phyloP scores from a whole-genome alignment of 2,113 vertebrate species.

The Polypterus senegalus region DNA sequence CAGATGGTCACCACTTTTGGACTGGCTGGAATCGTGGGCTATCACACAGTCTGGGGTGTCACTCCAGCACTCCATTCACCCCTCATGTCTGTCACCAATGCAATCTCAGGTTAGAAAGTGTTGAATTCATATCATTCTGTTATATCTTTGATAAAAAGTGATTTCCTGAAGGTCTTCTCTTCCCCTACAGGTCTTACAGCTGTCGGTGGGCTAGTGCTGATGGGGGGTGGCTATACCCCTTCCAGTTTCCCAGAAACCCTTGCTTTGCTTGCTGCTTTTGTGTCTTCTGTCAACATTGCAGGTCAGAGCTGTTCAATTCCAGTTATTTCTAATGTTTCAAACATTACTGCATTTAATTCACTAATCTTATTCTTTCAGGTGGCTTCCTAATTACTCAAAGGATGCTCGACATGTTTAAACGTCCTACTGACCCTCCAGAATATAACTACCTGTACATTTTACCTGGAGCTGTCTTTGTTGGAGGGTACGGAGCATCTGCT shows the following conservation, averaged over 20 bases:
- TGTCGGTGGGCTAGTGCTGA: slow-evolving; percentile 60
- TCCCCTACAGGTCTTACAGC: slow-evolving; percentile 45
- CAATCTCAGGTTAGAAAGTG: slow-evolving; percentile 19
- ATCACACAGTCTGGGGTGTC: slow-evolving; percentile 17
- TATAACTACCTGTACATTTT: slow-evolving; percentile 52
- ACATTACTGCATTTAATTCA: slow-evolving; percentile 12
- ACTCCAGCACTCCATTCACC: slow-evolving; percentile 27
- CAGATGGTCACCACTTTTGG: slow-evolving; percentile 30
- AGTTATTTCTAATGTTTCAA: slow-evolving; percentile 14
- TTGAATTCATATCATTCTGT: not conserved
- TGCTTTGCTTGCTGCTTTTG: slow-evolving; percentile 57
- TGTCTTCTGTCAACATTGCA: slow-evolving; percentile 64
- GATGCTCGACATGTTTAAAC: slow-evolving; percentile 61
- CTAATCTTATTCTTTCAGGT: slow-evolving; percentile 20
- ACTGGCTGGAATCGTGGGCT: slow-evolving; percentile 20
- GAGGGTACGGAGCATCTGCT: slow-evolving; percentile 41
- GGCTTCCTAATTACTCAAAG: slow-evolving; percentile 55
- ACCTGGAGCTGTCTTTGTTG: slow-evolving; percentile 40
- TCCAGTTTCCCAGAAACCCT: slow-evolving; percentile 44
- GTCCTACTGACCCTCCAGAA: slow-evolving; percentile 46
- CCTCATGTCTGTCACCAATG: slow-evolving; percentile 26
- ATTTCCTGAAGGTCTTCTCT: not conserved
- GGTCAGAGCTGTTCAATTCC: slow-evolving; percentile 26
- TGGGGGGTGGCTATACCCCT: slow-evolving; percentile 58
- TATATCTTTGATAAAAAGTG: not conserved